Conservation (phyloP, 2,797 vertebrate species). For the Moxostoma hubbsi region DNA sequence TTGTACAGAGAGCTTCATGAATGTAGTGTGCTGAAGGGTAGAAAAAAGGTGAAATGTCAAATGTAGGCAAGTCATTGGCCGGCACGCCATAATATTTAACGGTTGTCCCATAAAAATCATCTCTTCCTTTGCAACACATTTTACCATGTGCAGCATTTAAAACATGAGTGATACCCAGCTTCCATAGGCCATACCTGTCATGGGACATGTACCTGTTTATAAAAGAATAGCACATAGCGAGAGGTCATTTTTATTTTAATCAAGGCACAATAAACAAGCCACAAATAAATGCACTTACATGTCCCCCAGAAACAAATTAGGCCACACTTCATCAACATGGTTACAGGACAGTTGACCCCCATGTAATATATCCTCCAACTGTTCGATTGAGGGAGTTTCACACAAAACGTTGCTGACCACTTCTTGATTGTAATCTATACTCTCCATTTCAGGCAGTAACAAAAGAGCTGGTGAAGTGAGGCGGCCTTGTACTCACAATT, state of each 20-base stretch:
- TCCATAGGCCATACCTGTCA: constrained; percentile 79
- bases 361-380: constrained; percentile 84
- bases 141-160: constrained; percentile 86
- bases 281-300: constrained; percentile 80
- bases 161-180: constrained; percentile 82
- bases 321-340: constrained; percentile 92
- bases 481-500: not conserved
- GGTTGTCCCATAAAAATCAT: constrained; percentile 80
- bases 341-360: constrained; percentile 82
- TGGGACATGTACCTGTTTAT: constrained; percentile 71
- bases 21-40: constrained; percentile 74
- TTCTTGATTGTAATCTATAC: constrained; percentile 29
- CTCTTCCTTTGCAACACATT: constrained; percentile 79
- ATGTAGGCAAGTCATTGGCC: constrained; percentile 75
- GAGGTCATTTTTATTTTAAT: not conserved
- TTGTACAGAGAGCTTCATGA: constrained; percentile 70
- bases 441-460: constrained; percentile 34
- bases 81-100: constrained; percentile 76
- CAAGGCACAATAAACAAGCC: not conserved
- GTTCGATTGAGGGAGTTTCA: constrained; percentile 73
- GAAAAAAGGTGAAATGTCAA: constrained; percentile 78
- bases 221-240: constrained; percentile 15
- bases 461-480: not conserved
- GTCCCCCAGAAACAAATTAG: constrained; percentile 90
- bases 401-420: not conserved